phyloP scores from a whole-genome alignment of 2,113 vertebrate genomes.

The Ictidomys tridecemlineatus region DNA sequence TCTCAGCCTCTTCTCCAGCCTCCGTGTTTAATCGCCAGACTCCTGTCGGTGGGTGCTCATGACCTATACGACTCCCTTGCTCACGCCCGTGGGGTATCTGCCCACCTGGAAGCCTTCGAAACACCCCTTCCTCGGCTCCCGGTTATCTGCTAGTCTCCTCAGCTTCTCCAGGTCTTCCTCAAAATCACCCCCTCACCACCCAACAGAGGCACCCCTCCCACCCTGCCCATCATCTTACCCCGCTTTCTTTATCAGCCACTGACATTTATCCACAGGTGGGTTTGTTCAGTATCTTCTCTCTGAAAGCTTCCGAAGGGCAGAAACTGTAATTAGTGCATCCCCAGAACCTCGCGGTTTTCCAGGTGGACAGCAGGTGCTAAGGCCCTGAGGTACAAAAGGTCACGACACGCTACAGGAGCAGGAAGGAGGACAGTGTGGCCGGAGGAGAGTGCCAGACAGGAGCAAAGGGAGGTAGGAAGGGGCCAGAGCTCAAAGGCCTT shows the following conservation, averaged over 20 bases:
- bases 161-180: background rate
- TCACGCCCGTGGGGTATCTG: no score
- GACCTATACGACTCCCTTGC: background rate
- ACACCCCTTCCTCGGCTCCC: background rate
- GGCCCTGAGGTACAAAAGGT: background rate
- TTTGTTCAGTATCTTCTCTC: background rate
- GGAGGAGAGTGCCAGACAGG: background rate
- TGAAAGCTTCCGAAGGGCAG: background rate
- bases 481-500: background rate
- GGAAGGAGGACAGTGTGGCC: no score
- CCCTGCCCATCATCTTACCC: background rate
- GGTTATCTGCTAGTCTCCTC: background rate
- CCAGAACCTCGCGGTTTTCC: background rate
- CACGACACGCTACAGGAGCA: background rate
- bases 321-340: background rate
- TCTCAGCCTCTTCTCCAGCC: background rate
- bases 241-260: background rate
- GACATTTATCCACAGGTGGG: background rate
- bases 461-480: background rate
- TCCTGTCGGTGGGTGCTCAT: background rate
- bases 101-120: background rate
- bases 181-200: background rate
- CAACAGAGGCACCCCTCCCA: background rate
- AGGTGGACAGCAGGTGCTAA: background rate
- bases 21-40: background rate